Base-by-base conservation (phyloP, 53 echinoderm and acorn worm genomes). In the Apostichopus leukothele region DNA sequence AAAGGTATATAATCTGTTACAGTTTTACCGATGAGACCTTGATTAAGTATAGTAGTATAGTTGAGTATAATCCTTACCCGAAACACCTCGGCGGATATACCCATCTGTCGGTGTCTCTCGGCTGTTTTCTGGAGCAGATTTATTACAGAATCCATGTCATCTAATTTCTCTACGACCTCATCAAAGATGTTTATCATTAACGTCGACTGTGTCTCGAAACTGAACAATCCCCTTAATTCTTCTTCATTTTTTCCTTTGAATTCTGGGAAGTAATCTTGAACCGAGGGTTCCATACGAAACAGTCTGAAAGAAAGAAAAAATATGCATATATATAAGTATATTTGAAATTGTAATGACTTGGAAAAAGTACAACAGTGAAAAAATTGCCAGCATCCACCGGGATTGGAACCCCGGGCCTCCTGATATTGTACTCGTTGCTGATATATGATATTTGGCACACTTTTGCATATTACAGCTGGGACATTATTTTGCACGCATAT, bases 191-290 rank as follows among this genome's bases (percentile, higher is more conserved):
- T 91, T 75, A 97, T 92, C 87, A 97, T 83, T 19, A 93, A 90
- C 4, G 87, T 90, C 60, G 95, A 92, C 84, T 95, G 95, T 12
- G 89, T 92, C 88, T 92, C 94, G 88, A 97, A 97, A 60, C 88
- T 87, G 80, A 93, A 88, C 67, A 93, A 90, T 18, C 91, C 89
- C 5, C 94, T 89, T 19, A 97, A 79, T 75, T 97, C 93, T 51
- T 97, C 93, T 60, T 95, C 95, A 18, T 94, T 92, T 89, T 95
- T 94, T 10, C 95, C 98, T 87, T 92, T 95, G 76, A 94, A 95
- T 13, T 73, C 91, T 5, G 92, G 91, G 74, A 97, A 97, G 75
- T 92, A 90, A 76, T 97, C 95, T 77, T 97, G 98, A 16, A 91
- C 94, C 18, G 93, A 93, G 5, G 98, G 98, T 51, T 89, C 86